Percentiles rank a stretch among this genome's conserved stretches.
phyloP scores from a whole-genome alignment of 2,797 vertebrate species.

The Myotis vivesi region DNA sequence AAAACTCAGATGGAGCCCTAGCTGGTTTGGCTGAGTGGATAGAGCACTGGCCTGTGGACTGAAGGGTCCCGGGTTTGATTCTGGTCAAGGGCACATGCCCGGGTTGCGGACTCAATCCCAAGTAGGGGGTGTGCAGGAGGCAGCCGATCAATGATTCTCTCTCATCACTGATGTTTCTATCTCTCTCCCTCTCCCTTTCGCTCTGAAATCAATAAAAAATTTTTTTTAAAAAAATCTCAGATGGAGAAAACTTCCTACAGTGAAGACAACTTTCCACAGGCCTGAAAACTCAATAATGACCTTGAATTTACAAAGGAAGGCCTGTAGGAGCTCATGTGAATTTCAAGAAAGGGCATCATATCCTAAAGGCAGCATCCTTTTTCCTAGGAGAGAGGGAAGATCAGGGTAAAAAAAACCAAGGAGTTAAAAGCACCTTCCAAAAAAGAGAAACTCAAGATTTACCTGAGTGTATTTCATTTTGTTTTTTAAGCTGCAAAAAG shows the following conservation, averaged over 20 bases:
- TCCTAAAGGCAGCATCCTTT: not conserved
- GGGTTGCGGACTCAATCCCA: too few relatives aligned
- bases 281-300: not conserved
- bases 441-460: slow-evolving; percentile 27
- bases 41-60: too few relatives aligned
- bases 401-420: not conserved
- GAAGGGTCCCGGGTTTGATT: too few relatives aligned
- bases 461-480: not conserved
- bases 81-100: too few relatives aligned
- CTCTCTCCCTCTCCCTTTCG: too few relatives aligned
- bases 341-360: not conserved
- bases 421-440: not conserved
- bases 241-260: not conserved
- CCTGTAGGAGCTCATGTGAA: not conserved
- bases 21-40: too few relatives aligned
- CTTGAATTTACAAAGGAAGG: not conserved
- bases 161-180: too few relatives aligned
- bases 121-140: accelerated
- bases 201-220: too few relatives aligned
- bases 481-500: not conserved
- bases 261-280: not conserved
- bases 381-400: not conserved
- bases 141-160: too few relatives aligned
- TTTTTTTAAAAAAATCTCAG: not conserved
- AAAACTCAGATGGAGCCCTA: too few relatives aligned